These are phyloP conservation scores for Pachyseris speciosa DNA, from an alignment of 64 coral and sea anemone species.

Conservation along the genomic window DNA sequence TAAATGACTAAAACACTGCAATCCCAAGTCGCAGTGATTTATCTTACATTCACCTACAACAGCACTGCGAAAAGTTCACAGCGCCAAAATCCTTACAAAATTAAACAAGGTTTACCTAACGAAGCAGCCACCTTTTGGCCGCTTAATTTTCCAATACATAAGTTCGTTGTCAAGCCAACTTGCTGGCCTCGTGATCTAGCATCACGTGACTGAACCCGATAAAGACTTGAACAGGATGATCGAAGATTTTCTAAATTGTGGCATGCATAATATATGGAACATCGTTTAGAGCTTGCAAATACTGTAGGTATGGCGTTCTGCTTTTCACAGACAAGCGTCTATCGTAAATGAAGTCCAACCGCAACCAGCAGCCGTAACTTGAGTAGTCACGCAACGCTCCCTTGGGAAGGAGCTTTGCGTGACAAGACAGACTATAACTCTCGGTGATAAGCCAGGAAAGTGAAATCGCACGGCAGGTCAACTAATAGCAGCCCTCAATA, in stretches of 20 bases:
- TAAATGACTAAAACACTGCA: background rate
- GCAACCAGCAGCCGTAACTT: too few species aligned
- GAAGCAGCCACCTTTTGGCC: background rate
- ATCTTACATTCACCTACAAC: background rate
- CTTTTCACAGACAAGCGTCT: background rate
- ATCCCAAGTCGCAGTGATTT: constrained; percentile 16
- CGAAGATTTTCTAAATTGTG: background rate
- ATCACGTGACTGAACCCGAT: background rate
- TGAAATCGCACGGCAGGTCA: background rate
- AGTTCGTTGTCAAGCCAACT: background rate
- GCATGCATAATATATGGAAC: background rate
- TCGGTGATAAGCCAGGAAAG: background rate
- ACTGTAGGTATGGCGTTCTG: background rate
- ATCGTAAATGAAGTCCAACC: background rate
- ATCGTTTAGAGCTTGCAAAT: background rate
- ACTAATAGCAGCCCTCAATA: background rate
- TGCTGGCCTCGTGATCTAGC: background rate
- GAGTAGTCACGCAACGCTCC: too few species aligned
- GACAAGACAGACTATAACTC: background rate
- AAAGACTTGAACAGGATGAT: background rate
- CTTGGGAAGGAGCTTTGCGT: too few species aligned
- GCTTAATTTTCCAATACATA: background rate
- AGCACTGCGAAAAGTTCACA: background rate
- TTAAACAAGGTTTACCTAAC: background rate
- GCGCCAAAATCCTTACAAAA: constrained; percentile 16